phyloP scores from a whole-genome alignment of 1,140 invertebrate species.

The Holotrichia oblita region DNA sequence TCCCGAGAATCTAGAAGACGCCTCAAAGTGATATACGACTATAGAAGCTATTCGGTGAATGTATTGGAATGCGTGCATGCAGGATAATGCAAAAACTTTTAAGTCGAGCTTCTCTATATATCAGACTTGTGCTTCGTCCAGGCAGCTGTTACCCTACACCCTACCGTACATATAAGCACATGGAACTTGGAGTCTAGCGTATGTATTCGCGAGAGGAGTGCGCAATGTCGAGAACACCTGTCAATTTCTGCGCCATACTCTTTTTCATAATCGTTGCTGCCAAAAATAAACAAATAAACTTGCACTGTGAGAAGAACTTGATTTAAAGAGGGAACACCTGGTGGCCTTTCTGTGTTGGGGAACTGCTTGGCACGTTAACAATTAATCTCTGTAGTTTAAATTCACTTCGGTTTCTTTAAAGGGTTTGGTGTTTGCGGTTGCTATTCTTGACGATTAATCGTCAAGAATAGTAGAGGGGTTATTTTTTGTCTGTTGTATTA shows the following conservation, averaged over 20 bases:
- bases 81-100: slow-evolving; percentile 13
- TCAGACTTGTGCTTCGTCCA: neutral
- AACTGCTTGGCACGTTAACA: no score
- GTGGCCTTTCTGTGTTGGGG: neutral
- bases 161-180: neutral
- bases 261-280: neutral
- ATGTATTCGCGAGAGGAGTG: neutral
- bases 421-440: no score
- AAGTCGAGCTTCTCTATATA: neutral
- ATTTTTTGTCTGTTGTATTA: no score
- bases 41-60: neutral
- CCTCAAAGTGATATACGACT: neutral
- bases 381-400: no score
- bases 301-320: neutral
- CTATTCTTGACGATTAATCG: no score
- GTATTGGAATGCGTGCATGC: neutral
- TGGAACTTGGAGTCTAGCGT: neutral
- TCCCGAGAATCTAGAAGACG: neutral
- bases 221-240: neutral
- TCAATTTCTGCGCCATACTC: neutral
- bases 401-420: no score
- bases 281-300: neutral
- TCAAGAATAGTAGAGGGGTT: no score
- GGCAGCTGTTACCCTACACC: neutral
- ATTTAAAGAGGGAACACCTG: neutral